These are phyloP conservation scores for Triops cancriformis DNA, from an alignment of 1,140 invertebrate species.

Conservation along the genomic window DNA sequence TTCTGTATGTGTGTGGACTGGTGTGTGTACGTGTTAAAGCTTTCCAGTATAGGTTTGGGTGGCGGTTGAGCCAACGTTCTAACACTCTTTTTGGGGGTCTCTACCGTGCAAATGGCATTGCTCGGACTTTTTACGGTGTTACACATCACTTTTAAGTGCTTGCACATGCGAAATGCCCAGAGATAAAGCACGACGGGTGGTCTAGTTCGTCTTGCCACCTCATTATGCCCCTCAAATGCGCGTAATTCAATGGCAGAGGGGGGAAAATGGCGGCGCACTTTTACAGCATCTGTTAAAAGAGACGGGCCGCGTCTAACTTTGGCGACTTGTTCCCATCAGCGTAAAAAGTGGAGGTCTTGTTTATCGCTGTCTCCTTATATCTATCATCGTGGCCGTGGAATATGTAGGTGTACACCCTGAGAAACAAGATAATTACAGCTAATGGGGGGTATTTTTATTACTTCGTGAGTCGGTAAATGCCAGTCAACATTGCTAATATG, in stretches of 20 bases:
- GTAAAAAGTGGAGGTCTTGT: neutral
- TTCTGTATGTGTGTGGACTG: neutral
- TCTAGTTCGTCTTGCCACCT: conserved; percentile 2
- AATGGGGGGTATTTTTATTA: neutral
- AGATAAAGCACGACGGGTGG: neutral
- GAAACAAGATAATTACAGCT: conserved; percentile 7
- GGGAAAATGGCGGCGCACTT: neutral
- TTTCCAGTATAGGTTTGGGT: no score
- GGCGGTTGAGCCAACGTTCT: no score
- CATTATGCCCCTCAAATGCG: neutral
- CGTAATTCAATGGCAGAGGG: neutral
- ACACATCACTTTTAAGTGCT: neutral
- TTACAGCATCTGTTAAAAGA: neutral
- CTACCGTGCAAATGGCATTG: neutral
- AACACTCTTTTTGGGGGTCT: no score
- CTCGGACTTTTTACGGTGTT: neutral
- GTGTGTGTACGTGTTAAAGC: neutral
- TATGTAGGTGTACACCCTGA: neutral
- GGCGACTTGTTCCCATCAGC: neutral
- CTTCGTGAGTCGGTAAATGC: conserved; percentile 8
- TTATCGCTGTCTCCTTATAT: neutral
- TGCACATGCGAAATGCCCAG: neutral
- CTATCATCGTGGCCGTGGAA: neutral
- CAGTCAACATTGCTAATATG: neutral
- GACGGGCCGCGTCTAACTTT: neutral